Evolutionary conservation across 2,888 invertebrate genomes (phyloP), one percentile per base, ranked within the genome.

Genomic region (Tyria jacobaeae): DNA sequence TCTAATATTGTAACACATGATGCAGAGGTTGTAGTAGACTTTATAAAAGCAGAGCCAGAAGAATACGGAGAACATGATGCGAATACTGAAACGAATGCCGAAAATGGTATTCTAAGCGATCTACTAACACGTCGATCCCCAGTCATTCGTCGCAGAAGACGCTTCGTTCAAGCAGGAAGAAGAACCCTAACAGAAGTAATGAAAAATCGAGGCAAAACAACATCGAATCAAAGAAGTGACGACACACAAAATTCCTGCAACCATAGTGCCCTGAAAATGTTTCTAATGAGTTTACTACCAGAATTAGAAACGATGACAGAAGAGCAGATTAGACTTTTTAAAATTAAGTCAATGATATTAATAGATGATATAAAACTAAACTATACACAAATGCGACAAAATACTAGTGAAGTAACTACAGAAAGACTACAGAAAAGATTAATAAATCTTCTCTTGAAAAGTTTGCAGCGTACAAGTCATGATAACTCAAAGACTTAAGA

Each of bases 221-320:
- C 63, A 1, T 31, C 64, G 3, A 12, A 55, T 0, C 54, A 56
- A 52, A 64, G 56, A 44, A 60, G 37, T 41, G 56, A 64, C 41
- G 41, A 21, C 1, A 58, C 57, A 39, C 37, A 51, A 15, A 48
- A 41, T n/a, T 1, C 55, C 0, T 27, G 25, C 1, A 63, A 15
- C 7, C 68, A 51, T 14, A 66, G 31, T 9, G 71, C 76, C 4
- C 59, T 79, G 71, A 70, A 62, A 60, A 80, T 78, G 62, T 84
- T 84, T 15, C 53, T 84, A 27, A 64, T 83, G 64, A 84, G 84
- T 58, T 55, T 84, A 0, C 10, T 84, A 39, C 81, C 84, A 1
- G 84, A 84, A 65, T 64, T 83, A 27, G 84, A 83, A 48, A 73
- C 79, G 0, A 83, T 84, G 83, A 62, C 72, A 0, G 78, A 80